Conservation (phyloP, 2,113 vertebrate genomes). For the Mastomys natalensis region DNA sequence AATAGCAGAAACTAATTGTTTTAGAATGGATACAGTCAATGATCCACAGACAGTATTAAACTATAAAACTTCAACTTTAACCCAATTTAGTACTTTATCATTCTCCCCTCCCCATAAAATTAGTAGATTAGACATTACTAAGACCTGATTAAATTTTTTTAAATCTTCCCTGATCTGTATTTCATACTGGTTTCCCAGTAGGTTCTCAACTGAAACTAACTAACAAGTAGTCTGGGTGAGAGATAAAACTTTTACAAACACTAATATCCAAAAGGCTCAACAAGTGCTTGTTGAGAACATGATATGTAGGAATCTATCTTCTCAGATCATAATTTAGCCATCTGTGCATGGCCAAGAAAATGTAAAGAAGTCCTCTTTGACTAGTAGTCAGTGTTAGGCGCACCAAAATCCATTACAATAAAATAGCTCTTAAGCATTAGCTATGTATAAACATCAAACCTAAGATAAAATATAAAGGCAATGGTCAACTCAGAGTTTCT, state of each 20-base stretch:
- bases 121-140: constrained; percentile 43
- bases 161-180: constrained; percentile 22
- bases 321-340: not conserved
- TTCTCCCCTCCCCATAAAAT: constrained; percentile 35
- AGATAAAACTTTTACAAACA: constrained; percentile 29
- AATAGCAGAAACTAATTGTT: not conserved
- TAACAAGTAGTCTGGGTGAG: constrained; percentile 29
- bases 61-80: constrained; percentile 64
- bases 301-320: not conserved
- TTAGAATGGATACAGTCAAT: not conserved
- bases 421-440: not conserved
- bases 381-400: not conserved
- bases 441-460: not conserved
- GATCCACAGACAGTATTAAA: constrained; percentile 39
- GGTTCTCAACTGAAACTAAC: constrained; percentile 53
- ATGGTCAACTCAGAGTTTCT: not conserved
- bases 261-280: not conserved
- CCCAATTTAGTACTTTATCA: constrained; percentile 55
- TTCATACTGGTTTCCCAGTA: constrained; percentile 30
- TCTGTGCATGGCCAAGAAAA: not conserved
- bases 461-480: not conserved
- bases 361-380: constrained; percentile 17
- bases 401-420: not conserved
- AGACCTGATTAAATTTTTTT: constrained; percentile 50
- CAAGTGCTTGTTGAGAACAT: not conserved